Evolutionary conservation across 2,888 invertebrate species (phyloP), one percentile per base, ranked within the genome.

Genomic region (Mayetiola destructor): DNA sequence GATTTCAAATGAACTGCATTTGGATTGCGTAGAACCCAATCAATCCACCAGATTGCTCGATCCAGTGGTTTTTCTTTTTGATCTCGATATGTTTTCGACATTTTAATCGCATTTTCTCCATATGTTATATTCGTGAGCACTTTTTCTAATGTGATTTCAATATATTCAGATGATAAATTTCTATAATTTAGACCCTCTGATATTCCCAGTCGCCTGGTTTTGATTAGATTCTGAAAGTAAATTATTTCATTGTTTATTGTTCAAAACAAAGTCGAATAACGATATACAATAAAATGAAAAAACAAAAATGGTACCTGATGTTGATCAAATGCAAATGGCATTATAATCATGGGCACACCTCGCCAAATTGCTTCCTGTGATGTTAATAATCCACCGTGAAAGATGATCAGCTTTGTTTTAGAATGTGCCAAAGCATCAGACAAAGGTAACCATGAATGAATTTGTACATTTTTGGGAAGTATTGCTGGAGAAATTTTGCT

Each of bases 371-470:
- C 65, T 58, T 71, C 71, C 10, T 66, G 66, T 0, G 66, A 60
- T 20, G 66, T 66, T 10, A 71, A 61, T 9, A 66, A 65, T 16
- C 70, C 70, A 20, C 64, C 66, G 59, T 69, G 68, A 0, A 66
- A 66, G 2, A 70, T 58, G 42, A 69, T 67, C 0, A 63, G 66
- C 55, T 64, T 68, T 0, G 66, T 36, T 36, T 64, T 64, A 0
- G 65, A 58, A 56, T 65, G 61, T 30, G 65, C 71, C 18, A 78
- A 62, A 54, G 78, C 65, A 61, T 77, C 77, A 57, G 69, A 72
- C 60, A 78, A 77, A 0, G 77, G 76, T 32, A 76, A 60, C 77
- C 77, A 78, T 29, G 70, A 68, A 55, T 63, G 66, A 1, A 73
- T 61, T 60, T 72, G 64, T 0, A 79, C 66, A 62, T 78, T 77